Evolutionary conservation across 2,888 invertebrate genomes (phyloP), one percentile per base, ranked within the genome.

Genomic region (Hemistola chrysoprasaria): DNA sequence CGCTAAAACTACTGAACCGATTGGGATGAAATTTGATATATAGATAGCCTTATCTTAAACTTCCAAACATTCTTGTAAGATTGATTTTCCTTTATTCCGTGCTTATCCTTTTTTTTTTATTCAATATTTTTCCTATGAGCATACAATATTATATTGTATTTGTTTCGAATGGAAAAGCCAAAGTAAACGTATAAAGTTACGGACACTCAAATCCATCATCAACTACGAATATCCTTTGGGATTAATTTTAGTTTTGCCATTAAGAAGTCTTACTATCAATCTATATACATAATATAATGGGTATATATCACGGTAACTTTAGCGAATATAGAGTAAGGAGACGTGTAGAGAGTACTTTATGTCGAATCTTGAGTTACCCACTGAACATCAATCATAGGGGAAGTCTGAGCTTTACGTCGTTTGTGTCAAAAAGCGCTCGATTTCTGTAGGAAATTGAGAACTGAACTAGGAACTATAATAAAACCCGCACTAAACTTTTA

Each of bases 371-470:
- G 55, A 71, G 69, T 70, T 71, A 69, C 60, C 55, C 58, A 44
- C 54, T 47, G 48, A 50, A 50, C 71, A 82, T 82, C 78, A 79
- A 82, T 82, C 80, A 82, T 70, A 53, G 41, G 35, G 37, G 46
- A 51, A 58, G 43, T 53, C 51, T 50, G 50, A 71, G 74, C 71
- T 76, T 76, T 70, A 70, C 64, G 61, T 56, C 60, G 59, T 53
- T 59, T 51, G 57, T 53, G 50, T 40, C 47, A 36, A 9, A 4
- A 40, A 48, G 36, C 58, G 63, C 44, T 56, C 62, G 60, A 65
- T 66, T 56, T 51, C 52, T 68, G 59, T 63, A 46, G 40, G 46
- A 26, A 36, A 31, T 10, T 22, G 11, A 7, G 11, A 5, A 40
- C 25, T 36, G 11, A 28, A 23, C 5, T 28, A 21, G 6, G 16